A percentile compares a stretch with the other conserved stretches of the same genome.
phyloP scores from a whole-genome alignment of 2,888 invertebrate species.

The Bembecia ichneumoniformis region DNA sequence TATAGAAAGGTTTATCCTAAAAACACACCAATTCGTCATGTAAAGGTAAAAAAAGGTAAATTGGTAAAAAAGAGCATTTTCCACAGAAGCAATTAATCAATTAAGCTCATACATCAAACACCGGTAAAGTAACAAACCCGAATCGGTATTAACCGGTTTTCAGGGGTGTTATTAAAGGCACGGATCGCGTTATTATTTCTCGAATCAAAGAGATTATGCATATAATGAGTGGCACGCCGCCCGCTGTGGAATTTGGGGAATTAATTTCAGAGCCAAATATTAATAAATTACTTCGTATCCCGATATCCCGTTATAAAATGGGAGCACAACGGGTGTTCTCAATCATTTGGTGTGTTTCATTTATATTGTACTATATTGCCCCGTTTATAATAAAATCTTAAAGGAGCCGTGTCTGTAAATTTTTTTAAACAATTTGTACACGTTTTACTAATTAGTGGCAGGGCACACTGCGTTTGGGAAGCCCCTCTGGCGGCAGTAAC shows the following conservation, averaged over 20 bases:
- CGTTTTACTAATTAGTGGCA: no score
- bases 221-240: constrained; percentile 22
- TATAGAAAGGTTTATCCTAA: no score
- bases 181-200: constrained; percentile 33
- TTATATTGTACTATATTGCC: no score
- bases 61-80: no score
- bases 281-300: constrained; percentile 16
- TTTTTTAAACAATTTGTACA: no score
- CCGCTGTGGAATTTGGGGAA: constrained; percentile 15
- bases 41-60: no score
- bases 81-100: background rate
- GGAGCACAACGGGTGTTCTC: constrained; percentile 9
- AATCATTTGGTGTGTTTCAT: constrained; percentile 1
- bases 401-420: no score
- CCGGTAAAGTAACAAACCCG: background rate
- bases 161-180: constrained; percentile 22
- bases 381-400: no score
- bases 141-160: background rate
- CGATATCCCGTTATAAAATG: constrained; percentile 3
- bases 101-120: background rate
- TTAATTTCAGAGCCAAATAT: constrained; percentile 23
- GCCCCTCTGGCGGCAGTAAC: no score
- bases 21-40: no score
- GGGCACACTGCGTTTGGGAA: no score
- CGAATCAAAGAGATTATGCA: constrained; percentile 46